Percentiles rank a stretch among this genome's conserved stretches.
phyloP scores from a whole-genome alignment of 1,140 invertebrate species.

The Asobara japonica region DNA sequence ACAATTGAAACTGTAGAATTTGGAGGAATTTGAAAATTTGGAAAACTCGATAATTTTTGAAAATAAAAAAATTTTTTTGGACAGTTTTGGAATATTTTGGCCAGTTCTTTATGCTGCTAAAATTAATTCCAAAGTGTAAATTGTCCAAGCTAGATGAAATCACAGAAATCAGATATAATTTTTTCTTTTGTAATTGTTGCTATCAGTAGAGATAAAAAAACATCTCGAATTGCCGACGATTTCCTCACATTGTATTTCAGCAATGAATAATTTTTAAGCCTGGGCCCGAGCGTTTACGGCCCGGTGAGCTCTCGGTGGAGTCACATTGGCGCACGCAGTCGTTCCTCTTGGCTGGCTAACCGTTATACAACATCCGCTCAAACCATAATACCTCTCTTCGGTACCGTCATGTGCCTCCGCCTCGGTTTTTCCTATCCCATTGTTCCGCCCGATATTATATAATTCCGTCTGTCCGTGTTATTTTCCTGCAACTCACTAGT shows the following conservation, averaged over 20 bases:
- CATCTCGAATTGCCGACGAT: background rate
- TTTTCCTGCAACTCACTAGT: conserved; percentile 18
- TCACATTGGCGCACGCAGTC: conserved; percentile 33
- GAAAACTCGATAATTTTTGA: no score
- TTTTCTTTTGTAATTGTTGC: no score
- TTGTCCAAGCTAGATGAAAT: no score
- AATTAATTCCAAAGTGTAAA: no score
- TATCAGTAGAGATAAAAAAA: no score
- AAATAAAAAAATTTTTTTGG: no score
- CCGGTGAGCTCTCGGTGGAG: conserved; percentile 45
- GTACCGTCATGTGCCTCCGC: conserved; percentile 26
- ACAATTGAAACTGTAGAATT: no score
- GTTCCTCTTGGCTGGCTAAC: conserved; percentile 60
- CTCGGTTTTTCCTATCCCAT: conserved; percentile 36
- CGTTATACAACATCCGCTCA: conserved; percentile 61
- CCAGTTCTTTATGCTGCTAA: no score
- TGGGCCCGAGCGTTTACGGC: conserved; percentile 43
- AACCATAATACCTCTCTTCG: conserved; percentile 37
- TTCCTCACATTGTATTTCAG: background rate
- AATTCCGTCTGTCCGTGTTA: conserved; percentile 21
- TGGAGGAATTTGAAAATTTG: no score
- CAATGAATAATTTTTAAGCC: background rate
- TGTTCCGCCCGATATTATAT: conserved; percentile 37
- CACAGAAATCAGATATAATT: no score
- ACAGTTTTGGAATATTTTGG: no score